phyloP scores from a whole-genome alignment of 2,888 invertebrate genomes.

The Heliconius aoede region DNA sequence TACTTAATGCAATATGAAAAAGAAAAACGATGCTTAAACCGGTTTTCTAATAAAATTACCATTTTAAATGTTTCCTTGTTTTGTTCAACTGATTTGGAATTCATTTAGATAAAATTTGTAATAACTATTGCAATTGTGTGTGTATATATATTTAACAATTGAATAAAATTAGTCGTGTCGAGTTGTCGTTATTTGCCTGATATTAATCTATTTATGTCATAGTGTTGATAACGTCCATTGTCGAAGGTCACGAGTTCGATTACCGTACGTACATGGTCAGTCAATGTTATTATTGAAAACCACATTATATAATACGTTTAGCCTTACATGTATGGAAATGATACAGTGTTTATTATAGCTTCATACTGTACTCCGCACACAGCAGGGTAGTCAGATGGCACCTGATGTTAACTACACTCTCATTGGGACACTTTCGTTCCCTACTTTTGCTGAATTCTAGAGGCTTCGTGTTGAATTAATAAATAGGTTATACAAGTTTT shows the following conservation, averaged over 20 bases:
- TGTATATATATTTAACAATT: background rate
- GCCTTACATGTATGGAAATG: background rate
- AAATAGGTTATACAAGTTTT: no score
- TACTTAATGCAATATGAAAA: background rate
- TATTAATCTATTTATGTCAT: background rate
- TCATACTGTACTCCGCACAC: no score
- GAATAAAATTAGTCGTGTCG: background rate
- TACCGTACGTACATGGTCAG: background rate
- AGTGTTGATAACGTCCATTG: background rate
- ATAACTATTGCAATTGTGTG: background rate
- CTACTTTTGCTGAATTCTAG: no score
- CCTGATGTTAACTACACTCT: no score
- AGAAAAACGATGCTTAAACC: background rate
- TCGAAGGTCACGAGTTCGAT: background rate
- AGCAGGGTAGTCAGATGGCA: no score
- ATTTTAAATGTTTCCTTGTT: constrained; percentile 29
- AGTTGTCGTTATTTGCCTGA: no score
- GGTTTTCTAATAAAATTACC: constrained; percentile 23
- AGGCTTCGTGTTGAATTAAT: no score
- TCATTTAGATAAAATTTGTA: background rate
- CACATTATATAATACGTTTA: background rate
- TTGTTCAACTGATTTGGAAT: background rate
- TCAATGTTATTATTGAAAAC: background rate
- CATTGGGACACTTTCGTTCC: no score
- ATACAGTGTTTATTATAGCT: background rate